Conservation (phyloP, 2,797 vertebrate genomes). For the Smutsia gigantea region DNA sequence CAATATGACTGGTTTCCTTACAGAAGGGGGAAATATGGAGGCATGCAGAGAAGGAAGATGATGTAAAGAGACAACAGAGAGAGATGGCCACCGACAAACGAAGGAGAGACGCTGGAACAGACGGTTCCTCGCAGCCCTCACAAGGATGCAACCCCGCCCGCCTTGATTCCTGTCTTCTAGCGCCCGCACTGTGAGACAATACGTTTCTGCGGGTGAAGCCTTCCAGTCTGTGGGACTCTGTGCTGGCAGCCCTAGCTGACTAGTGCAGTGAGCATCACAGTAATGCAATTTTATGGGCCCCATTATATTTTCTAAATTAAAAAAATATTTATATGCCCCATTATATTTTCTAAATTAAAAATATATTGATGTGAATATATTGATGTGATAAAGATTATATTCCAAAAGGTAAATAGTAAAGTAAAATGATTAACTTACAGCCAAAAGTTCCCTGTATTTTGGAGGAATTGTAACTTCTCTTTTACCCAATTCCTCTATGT, state of each 20-base stretch:
- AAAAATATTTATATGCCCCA: no score
- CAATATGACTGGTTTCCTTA: not conserved
- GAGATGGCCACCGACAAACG: not conserved
- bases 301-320: not conserved
- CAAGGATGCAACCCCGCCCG: not conserved
- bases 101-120: not conserved
- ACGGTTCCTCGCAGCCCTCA: not conserved
- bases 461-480: constrained; percentile 86
- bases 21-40: not conserved
- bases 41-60: not conserved
- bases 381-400: not conserved
- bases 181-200: not conserved
- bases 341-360: no score
- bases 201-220: not conserved
- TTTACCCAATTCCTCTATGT: constrained; percentile 87
- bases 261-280: not conserved
- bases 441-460: constrained; percentile 85
- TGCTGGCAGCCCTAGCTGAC: not conserved
- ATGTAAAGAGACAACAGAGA: no score
- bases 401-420: constrained; percentile 43
- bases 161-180: not conserved
- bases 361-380: no score
- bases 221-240: not conserved
- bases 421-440: constrained; percentile 78
- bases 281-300: not conserved